phyloP scores from a whole-genome alignment of 2,797 vertebrate species.

The Spinibarbus caldwelli region DNA sequence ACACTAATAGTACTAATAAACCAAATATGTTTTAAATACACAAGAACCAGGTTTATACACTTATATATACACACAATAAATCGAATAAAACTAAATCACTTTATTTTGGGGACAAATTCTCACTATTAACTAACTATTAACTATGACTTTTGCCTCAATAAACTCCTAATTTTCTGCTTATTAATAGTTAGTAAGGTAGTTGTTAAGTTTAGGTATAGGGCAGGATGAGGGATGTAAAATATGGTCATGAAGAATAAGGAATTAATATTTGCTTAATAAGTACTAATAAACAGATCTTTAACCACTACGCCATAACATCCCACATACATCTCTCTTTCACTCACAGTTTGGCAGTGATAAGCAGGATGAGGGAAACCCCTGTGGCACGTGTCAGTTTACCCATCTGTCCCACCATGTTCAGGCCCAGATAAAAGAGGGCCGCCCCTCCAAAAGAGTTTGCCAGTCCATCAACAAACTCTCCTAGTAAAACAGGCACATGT shows the following conservation, averaged over 20 bases:
- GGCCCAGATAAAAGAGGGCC: conserved; percentile 94
- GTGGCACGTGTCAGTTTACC: conserved; percentile 88
- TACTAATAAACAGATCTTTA: neutral
- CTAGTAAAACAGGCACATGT: conserved; percentile 87
- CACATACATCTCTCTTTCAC: conserved; percentile 59
- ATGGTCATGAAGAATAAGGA: neutral
- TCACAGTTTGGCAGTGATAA: conserved; percentile 99
- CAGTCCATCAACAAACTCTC: conserved; percentile 92
- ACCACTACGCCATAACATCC: neutral
- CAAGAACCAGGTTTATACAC: neutral
- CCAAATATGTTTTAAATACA: neutral
- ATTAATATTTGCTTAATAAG: neutral
- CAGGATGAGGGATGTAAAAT: neutral
- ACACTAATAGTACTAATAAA: neutral
- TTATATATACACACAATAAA: neutral
- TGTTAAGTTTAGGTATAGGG: neutral
- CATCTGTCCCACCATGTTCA: conserved; percentile 94
- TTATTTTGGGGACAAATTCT: neutral
- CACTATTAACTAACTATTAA: neutral
- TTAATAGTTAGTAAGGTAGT: neutral
- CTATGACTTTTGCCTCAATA: neutral
- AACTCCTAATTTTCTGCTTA: neutral
- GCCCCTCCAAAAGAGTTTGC: conserved; percentile 93
- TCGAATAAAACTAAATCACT: too few species aligned
- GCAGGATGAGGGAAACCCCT: conserved; percentile 92